A percentile compares a stretch with the other conserved stretches of the same genome.
phyloP scores from a whole-genome alignment of 2,888 invertebrate genomes.

The Melanchra persicariae region DNA sequence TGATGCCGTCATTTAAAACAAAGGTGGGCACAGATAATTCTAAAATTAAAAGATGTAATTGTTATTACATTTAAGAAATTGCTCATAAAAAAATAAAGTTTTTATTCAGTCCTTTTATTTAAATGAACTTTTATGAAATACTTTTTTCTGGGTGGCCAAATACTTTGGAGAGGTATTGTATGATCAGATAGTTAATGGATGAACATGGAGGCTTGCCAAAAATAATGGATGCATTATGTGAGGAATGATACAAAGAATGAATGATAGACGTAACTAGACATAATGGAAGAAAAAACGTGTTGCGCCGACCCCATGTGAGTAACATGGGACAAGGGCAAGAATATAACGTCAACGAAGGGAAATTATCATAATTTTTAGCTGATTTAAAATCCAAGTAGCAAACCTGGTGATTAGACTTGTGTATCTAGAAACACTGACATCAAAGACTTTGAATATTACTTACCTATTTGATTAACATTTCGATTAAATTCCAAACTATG shows the following conservation, averaged over 20 bases:
- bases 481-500: slow-evolving; percentile 16
- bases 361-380: background rate
- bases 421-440: slow-evolving; percentile 9
- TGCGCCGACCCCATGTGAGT: background rate
- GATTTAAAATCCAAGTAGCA: slow-evolving; percentile 2
- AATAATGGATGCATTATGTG: background rate
- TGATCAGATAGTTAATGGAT: background rate
- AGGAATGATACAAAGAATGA: background rate
- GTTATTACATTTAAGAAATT: background rate
- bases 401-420: background rate
- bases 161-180: background rate
- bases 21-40: too few relatives aligned
- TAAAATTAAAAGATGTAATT: too few relatives aligned
- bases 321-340: background rate
- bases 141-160: background rate
- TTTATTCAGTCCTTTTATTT: background rate
- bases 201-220: background rate
- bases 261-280: too few relatives aligned
- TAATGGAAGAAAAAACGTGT: too few relatives aligned
- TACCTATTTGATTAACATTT: slow-evolving; percentile 23
- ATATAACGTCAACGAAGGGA: background rate
- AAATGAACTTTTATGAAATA: background rate
- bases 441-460: slow-evolving; percentile 21
- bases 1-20: too few relatives aligned
- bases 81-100: too few relatives aligned